A percentile compares a stretch with the other conserved stretches of the same genome.
Conservation (phyloP, 2,888 invertebrate genomes). For the Danaus chrysippus region DNA sequence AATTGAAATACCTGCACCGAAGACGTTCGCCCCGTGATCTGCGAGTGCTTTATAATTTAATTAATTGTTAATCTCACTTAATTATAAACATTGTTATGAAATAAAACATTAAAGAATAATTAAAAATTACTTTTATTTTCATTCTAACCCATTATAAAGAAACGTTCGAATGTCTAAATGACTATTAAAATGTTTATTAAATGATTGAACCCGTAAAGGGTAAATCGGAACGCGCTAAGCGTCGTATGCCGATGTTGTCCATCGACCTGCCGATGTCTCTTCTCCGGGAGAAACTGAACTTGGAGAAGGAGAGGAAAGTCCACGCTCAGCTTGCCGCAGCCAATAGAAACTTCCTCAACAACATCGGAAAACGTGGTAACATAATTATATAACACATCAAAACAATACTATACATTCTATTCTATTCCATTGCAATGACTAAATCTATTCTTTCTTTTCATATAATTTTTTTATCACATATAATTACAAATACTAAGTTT, state of each 20-base stretch:
- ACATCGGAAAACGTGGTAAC: constrained; percentile 85
- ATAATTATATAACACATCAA: constrained; percentile 8
- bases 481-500: background rate
- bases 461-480: background rate
- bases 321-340: constrained; percentile 76
- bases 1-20: constrained; percentile 22
- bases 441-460: background rate
- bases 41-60: background rate
- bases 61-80: background rate
- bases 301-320: constrained; percentile 87
- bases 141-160: too few relatives aligned
- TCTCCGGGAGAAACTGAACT: constrained; percentile 86
- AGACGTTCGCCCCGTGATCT: constrained; percentile 20
- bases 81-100: background rate
- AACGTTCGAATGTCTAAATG: too few relatives aligned
- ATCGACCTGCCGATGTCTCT: constrained; percentile 93
- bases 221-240: constrained; percentile 70
- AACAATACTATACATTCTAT: background rate
- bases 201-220: constrained; percentile 42
- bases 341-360: constrained; percentile 86
- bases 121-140: too few relatives aligned
- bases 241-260: constrained; percentile 85
- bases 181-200: background rate
- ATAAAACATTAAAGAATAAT: too few relatives aligned
- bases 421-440: background rate